phyloP scores from a whole-genome alignment of 2,113 vertebrate species.

The Euleptes europaea region DNA sequence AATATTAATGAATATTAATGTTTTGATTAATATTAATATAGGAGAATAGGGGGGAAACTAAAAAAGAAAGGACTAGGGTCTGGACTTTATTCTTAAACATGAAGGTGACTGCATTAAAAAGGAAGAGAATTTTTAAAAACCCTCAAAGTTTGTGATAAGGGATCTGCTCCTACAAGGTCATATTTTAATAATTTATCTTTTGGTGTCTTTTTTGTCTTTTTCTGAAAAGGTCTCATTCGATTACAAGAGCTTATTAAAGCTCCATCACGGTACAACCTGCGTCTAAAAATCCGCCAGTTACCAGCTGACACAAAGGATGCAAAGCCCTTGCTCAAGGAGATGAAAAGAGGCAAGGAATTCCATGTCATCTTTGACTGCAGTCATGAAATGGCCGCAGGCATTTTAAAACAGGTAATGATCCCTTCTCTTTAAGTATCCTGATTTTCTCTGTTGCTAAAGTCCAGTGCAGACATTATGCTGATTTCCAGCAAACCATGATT shows the following conservation, averaged over 20 bases:
- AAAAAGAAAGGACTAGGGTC: background rate
- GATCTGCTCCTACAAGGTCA: slow-evolving; percentile 1
- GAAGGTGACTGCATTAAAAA: background rate
- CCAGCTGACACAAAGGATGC: slow-evolving; percentile 95
- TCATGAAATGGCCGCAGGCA: slow-evolving; percentile 97
- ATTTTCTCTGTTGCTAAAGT: slow-evolving; percentile 25
- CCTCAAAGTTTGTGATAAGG: background rate
- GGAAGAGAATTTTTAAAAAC: background rate
- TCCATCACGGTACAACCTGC: slow-evolving; percentile 95
- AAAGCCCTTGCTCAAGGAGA: slow-evolving; percentile 96
- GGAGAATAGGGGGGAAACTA: background rate
- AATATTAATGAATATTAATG: too few species aligned
- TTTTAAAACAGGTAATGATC: slow-evolving; percentile 91
- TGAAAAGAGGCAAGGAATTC: slow-evolving; percentile 98
- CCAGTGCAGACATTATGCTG: background rate
- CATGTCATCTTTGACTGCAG: slow-evolving; percentile 98
- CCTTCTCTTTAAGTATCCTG: slow-evolving; percentile 31
- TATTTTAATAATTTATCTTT: slow-evolving; percentile 40
- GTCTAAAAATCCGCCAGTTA: slow-evolving; percentile 96
- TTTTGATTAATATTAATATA: slow-evolving; percentile 18
- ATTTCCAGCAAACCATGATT: background rate
- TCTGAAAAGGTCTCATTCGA: slow-evolving; percentile 90
- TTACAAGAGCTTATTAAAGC: slow-evolving; percentile 99
- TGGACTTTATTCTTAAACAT: background rate
- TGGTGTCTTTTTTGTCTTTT: slow-evolving; percentile 52